Evolutionary conservation across 1,140 invertebrate genomes (phyloP).

Genomic region (Drosophila virilis): DNA sequence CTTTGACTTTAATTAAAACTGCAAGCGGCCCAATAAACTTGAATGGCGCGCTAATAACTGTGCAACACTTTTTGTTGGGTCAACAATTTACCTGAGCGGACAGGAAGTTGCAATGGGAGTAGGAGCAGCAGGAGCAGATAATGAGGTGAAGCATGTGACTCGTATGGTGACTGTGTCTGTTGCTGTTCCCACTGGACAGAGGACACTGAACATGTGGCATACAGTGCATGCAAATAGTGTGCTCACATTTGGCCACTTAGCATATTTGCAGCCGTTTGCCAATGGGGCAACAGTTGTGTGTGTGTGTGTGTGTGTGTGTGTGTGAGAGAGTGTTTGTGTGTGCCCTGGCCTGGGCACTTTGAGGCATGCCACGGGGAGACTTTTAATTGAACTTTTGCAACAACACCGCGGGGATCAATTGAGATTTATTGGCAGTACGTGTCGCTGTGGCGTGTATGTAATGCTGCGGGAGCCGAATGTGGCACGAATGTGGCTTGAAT

Average conservation of each 20-base stretch:
- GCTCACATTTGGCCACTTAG: slow-evolving; percentile 47
- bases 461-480: background rate
- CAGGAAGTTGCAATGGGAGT: no score
- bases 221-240: slow-evolving; percentile 45
- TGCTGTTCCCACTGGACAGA: slow-evolving; percentile 9
- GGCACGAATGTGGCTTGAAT: background rate
- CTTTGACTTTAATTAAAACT: slow-evolving; percentile 35
- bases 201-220: slow-evolving; percentile 9
- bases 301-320: background rate
- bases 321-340: slow-evolving; percentile 12
- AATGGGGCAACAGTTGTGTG: slow-evolving; percentile 12
- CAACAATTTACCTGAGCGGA: slow-evolving; percentile 9
- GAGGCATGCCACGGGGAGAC: slow-evolving; percentile 33
- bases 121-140: background rate
- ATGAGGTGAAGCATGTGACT: slow-evolving; percentile 28
- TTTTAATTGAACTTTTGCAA: slow-evolving; percentile 75
- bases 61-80: slow-evolving; percentile 34
- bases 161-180: slow-evolving; percentile 6
- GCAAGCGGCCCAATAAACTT: slow-evolving; percentile 28
- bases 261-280: slow-evolving; percentile 37
- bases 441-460: slow-evolving; percentile 49
- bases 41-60: slow-evolving; percentile 47
- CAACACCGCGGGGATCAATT: slow-evolving; percentile 73
- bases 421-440: slow-evolving; percentile 74
- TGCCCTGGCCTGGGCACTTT: slow-evolving; percentile 26